These are phyloP conservation scores for Varecia variegata DNA, from an alignment of 2,797 vertebrate species.

Conservation along the genomic window DNA sequence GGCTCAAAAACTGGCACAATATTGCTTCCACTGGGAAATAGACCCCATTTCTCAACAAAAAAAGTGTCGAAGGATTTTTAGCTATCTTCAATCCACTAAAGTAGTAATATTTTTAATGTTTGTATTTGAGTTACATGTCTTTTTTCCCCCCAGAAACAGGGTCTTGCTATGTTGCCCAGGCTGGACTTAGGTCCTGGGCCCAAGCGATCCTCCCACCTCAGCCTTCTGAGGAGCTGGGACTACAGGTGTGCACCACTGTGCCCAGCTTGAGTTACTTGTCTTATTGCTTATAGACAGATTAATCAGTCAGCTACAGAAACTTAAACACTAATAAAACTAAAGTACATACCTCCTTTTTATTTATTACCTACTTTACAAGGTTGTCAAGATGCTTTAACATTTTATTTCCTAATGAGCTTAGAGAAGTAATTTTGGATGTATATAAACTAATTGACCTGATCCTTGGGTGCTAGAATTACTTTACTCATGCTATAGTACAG, in stretches of 20 bases:
- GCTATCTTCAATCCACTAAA: background rate
- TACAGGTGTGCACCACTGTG: background rate
- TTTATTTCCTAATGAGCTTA: conserved; percentile 34
- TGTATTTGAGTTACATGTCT: conserved; percentile 17
- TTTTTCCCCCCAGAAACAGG: background rate
- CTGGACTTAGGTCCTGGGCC: background rate
- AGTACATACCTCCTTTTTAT: background rate
- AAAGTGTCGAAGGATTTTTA: background rate
- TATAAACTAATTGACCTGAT: background rate
- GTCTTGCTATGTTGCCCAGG: background rate
- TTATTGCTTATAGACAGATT: background rate
- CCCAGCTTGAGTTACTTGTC: background rate
- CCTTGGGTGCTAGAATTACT: background rate
- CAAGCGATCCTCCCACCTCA: background rate
- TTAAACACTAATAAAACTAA: background rate
- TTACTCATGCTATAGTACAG: background rate
- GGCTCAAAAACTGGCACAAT: background rate
- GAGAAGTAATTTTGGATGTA: background rate
- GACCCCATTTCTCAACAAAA: background rate
- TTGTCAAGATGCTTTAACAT: background rate
- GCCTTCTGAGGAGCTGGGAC: background rate
- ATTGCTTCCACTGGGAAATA: background rate
- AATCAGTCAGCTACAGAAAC: background rate
- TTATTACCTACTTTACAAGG: background rate
- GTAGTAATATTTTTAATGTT: background rate